A percentile compares a stretch with the other conserved stretches of the same genome.
Evolutionary conservation across 1,140 invertebrate genomes (phyloP).

Genomic region (Halictus rubicundus): DNA sequence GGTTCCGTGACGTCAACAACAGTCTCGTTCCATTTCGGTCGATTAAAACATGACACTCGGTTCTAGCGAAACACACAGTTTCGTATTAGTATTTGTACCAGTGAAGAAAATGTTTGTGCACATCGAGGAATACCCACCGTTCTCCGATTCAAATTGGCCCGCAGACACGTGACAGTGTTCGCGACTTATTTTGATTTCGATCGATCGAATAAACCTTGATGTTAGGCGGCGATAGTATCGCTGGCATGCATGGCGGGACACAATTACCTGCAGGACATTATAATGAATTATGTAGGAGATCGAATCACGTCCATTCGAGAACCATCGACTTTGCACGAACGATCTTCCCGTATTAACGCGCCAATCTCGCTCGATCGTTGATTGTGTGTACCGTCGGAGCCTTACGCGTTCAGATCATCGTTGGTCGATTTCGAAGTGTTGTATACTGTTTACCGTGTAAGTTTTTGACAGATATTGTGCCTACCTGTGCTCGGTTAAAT

Average conservation of each 20-base stretch:
- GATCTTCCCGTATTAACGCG: not conserved
- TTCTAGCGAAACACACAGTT: not conserved
- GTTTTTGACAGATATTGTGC: no score
- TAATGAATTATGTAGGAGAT: constrained; percentile 43
- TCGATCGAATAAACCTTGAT: constrained; percentile 18
- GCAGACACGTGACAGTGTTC: not conserved
- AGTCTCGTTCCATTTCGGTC: not conserved
- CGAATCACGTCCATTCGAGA: constrained; percentile 6
- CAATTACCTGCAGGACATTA: constrained; percentile 18
- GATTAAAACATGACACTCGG: constrained; percentile 26
- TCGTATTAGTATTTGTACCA: no score
- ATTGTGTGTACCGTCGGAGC: no score
- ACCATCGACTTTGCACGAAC: constrained; percentile 5
- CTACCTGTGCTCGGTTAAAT: no score
- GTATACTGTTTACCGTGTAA: no score
- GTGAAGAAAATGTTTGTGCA: not conserved
- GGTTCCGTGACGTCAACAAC: not conserved
- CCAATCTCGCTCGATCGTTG: not conserved
- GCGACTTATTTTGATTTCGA: not conserved
- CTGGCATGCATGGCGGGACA: constrained; percentile 19
- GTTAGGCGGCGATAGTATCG: constrained; percentile 12
- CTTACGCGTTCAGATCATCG: not conserved
- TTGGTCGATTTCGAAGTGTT: no score
- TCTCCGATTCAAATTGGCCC: not conserved
- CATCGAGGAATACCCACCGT: not conserved